phyloP scores from a whole-genome alignment of 2,888 invertebrate species.

The Metacarcinus magister region DNA sequence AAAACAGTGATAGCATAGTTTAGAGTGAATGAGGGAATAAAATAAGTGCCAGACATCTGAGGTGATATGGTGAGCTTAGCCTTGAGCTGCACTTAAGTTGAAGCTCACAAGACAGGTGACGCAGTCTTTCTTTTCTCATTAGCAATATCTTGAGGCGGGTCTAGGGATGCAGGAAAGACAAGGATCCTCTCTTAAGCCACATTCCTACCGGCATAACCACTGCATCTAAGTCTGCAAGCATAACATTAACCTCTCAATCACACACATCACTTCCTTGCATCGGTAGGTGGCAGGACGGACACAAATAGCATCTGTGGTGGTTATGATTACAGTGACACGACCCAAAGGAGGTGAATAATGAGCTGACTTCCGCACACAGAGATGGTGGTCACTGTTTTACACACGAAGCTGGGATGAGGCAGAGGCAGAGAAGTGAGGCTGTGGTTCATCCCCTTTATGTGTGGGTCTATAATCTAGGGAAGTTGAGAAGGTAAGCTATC shows the following conservation, averaged over 20 bases:
- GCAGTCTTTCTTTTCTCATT: neutral
- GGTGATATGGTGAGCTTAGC: neutral
- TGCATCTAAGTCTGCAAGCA: neutral
- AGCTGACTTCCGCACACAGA: neutral
- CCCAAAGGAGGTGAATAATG: neutral
- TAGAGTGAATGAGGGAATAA: too few relatives aligned
- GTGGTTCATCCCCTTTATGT: neutral
- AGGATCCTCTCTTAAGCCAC: neutral
- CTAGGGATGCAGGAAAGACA: neutral
- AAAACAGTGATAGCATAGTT: neutral
- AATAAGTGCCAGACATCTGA: too few relatives aligned
- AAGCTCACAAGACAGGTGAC: neutral
- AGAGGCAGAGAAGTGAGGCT: neutral
- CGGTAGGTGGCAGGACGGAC: neutral
- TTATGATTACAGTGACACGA: neutral
- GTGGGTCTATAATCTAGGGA: neutral
- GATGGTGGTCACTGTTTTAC: neutral
- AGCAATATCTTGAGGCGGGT: neutral
- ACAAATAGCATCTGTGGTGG: neutral
- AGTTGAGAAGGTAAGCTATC: neutral
- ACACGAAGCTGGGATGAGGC: neutral
- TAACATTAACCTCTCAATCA: neutral
- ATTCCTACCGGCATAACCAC: neutral
- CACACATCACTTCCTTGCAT: neutral
- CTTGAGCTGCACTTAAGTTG: neutral